These are phyloP conservation scores for Drosophila mercatorum DNA, from an alignment of 2,888 invertebrate species.

Conservation along the genomic window DNA sequence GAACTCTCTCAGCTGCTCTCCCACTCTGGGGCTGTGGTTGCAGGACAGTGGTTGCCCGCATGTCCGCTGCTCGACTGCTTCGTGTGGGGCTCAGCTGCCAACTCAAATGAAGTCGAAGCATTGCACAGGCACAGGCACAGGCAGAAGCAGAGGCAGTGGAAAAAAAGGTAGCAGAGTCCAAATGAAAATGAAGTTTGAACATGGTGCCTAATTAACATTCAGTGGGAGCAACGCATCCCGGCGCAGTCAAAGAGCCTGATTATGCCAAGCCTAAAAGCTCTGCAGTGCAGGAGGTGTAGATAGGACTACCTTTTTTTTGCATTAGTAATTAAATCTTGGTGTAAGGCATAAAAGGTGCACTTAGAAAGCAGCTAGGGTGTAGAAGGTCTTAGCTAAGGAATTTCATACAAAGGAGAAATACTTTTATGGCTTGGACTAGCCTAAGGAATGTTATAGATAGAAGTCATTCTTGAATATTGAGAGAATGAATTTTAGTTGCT, in stretches of 20 bases:
- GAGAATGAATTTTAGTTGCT: too few relatives aligned
- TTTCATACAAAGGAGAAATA: not conserved
- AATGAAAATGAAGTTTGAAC: slow-evolving; percentile 54
- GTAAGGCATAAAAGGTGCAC: not conserved
- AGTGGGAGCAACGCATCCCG: slow-evolving; percentile 1
- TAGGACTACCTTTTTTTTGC: too few relatives aligned
- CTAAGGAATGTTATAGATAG: too few relatives aligned
- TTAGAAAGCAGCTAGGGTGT: too few relatives aligned
- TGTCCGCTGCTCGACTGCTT: slow-evolving; percentile 6
- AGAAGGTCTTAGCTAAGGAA: too few relatives aligned
- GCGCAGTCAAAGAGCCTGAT: slow-evolving; percentile 8
- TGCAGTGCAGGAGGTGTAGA: too few relatives aligned
- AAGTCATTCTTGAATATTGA: too few relatives aligned
- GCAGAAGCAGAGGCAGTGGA: not conserved
- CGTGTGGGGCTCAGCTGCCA: slow-evolving; percentile 19
- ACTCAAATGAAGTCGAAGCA: slow-evolving; percentile 52
- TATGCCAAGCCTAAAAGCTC: not conserved
- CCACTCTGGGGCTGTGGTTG: slow-evolving; percentile 56
- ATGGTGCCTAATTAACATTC: slow-evolving; percentile 51
- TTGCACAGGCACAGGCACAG: not conserved
- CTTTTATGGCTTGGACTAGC: too few relatives aligned
- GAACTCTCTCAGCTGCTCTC: slow-evolving; percentile 14
- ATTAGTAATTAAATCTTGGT: too few relatives aligned
- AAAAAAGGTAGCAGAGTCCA: not conserved
- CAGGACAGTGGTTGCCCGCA: slow-evolving; percentile 63